Percentiles rank a stretch among this genome's conserved stretches.
Conservation (phyloP, 2,888 invertebrate genomes). For the Drosophila multiciliata region DNA sequence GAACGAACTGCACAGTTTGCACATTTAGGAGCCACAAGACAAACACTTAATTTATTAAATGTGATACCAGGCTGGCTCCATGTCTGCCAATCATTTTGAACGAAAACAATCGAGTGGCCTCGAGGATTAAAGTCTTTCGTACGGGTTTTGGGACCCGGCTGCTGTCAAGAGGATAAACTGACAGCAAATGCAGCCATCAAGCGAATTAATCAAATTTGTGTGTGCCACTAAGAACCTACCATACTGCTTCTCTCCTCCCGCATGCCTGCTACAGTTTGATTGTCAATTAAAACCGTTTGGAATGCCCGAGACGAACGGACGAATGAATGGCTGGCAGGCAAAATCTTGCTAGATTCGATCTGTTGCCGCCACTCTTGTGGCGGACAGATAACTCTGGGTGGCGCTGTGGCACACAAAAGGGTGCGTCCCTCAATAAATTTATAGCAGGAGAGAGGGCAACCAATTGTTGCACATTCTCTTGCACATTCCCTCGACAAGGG, state of each 20-base stretch:
- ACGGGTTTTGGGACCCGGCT: slow-evolving; percentile 17
- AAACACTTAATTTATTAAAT: slow-evolving; percentile 66
- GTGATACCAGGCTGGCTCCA: slow-evolving; percentile 29
- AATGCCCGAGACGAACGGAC: slow-evolving; percentile 40
- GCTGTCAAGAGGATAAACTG: slow-evolving; percentile 63
- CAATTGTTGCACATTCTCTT: slow-evolving; percentile 56
- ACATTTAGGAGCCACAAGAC: slow-evolving; percentile 52
- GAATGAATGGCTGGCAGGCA: slow-evolving; percentile 35
- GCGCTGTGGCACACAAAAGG: slow-evolving; percentile 43
- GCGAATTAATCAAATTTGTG: slow-evolving; percentile 67
- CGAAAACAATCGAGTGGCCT: slow-evolving; percentile 35
- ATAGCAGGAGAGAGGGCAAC: slow-evolving; percentile 44
- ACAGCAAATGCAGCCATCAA: slow-evolving; percentile 66
- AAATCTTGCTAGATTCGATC: slow-evolving; percentile 39
- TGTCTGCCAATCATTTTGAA: slow-evolving; percentile 33
- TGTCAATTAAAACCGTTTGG: slow-evolving; percentile 70
- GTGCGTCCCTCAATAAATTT: slow-evolving; percentile 45
- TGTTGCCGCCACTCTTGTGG: slow-evolving; percentile 33
- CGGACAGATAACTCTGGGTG: slow-evolving; percentile 18
- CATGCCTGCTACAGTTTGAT: slow-evolving; percentile 52
- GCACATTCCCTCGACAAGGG: slow-evolving; percentile 18
- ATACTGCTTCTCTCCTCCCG: neutral
- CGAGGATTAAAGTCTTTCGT: slow-evolving; percentile 1
- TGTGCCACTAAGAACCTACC: slow-evolving; percentile 34
- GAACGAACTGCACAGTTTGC: slow-evolving; percentile 47